A percentile compares a stretch with the other conserved stretches of the same genome.
Evolutionary conservation across 2,113 vertebrate species (phyloP).

Genomic region (Xyrauchen texanus): DNA sequence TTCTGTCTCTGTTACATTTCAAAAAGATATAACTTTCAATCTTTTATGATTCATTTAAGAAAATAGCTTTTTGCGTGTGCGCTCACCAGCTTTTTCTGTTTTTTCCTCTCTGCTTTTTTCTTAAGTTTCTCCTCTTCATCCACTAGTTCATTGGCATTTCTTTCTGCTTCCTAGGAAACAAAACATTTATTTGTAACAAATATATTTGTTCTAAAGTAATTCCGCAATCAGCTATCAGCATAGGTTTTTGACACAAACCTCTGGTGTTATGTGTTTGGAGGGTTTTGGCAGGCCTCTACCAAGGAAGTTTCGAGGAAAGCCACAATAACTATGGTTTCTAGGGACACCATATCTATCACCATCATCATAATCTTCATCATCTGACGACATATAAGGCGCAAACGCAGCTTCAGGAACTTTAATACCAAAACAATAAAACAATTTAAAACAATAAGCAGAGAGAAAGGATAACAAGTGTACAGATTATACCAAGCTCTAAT

Average conservation of each 20-base stretch:
- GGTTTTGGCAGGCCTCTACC: neutral
- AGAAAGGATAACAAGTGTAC: too few relatives aligned
- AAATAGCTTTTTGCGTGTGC: neutral
- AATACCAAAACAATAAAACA: neutral
- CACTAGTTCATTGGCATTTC: conserved; percentile 61
- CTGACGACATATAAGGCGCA: conserved; percentile 45
- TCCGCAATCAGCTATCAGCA: neutral
- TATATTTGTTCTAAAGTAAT: neutral
- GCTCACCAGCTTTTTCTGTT: conserved; percentile 73
- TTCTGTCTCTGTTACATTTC: conserved; percentile 70
- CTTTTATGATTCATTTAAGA: neutral
- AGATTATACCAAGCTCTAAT: too few relatives aligned
- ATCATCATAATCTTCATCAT: conserved; percentile 51
- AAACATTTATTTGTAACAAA: neutral
- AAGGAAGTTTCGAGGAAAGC: conserved; percentile 47
- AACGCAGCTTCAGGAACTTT: conserved; percentile 23
- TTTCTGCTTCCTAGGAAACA: conserved; percentile 66
- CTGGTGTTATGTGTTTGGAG: conserved; percentile 56
- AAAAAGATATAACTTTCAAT: neutral
- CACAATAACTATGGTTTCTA: conserved; percentile 48
- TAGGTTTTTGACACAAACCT: conserved; percentile 55
- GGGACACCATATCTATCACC: conserved; percentile 8
- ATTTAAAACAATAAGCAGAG: neutral
- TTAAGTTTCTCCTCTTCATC: conserved; percentile 70
- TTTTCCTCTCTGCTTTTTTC: conserved; percentile 69